Evolutionary conservation across 2,888 invertebrate species (phyloP).

Genomic region (Apomyelois bistriatella): DNA sequence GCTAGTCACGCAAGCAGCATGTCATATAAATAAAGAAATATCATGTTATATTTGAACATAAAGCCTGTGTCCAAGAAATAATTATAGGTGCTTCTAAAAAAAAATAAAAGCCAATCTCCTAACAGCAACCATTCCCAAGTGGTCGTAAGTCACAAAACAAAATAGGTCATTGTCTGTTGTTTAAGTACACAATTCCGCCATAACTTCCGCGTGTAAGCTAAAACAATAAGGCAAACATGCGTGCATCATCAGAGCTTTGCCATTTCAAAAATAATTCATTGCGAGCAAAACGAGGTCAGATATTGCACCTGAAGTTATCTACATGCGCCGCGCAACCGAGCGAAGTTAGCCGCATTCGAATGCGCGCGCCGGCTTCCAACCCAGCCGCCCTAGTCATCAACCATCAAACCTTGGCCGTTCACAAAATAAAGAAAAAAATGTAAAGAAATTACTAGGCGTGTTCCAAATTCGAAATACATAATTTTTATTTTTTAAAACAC

Average conservation of each 20-base stretch:
- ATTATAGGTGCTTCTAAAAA: too few relatives aligned
- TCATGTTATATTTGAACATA: too few relatives aligned
- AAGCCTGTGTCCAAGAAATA: too few relatives aligned
- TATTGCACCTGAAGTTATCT: conserved; percentile 38
- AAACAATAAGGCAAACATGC: conserved; percentile 35
- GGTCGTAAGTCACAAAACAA: not conserved
- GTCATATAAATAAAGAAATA: too few relatives aligned
- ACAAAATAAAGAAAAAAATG: conserved; percentile 33
- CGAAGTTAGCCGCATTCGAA: conserved; percentile 30
- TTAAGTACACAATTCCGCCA: not conserved
- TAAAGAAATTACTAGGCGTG: conserved; percentile 32
- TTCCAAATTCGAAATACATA: conserved; percentile 26
- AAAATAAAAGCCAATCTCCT: too few relatives aligned
- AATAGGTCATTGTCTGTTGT: not conserved
- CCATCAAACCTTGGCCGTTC: conserved; percentile 33
- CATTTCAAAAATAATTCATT: conserved; percentile 73
- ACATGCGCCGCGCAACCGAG: conserved; percentile 29
- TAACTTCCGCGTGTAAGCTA: not conserved
- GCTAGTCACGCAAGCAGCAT: too few relatives aligned
- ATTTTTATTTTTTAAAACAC: conserved; percentile 17
- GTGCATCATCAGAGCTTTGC: conserved; percentile 54
- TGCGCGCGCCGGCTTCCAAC: conserved; percentile 42
- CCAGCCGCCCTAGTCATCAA: conserved; percentile 36
- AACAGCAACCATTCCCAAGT: not conserved
- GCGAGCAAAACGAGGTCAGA: conserved; percentile 61